phyloP scores from a whole-genome alignment of 2,888 invertebrate species.

The Candidula unifasciata region DNA sequence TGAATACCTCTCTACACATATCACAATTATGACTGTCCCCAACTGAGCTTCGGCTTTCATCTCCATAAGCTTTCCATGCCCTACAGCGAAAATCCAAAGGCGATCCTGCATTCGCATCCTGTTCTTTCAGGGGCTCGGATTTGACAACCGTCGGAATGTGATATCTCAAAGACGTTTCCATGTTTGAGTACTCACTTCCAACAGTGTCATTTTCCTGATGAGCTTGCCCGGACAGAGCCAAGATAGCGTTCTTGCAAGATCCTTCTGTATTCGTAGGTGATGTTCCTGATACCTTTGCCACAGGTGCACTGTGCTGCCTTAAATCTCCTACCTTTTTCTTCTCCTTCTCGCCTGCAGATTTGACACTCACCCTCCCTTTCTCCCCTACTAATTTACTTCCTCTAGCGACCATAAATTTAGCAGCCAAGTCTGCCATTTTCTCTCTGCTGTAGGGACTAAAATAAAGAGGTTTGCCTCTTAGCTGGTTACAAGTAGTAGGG shows the following conservation, averaged over 20 bases:
- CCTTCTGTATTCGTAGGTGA: neutral
- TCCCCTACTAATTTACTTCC: conserved; percentile 13
- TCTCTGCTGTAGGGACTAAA: conserved; percentile 32
- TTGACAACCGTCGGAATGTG: conserved; percentile 40
- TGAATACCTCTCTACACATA: conserved; percentile 63
- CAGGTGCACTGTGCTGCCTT: neutral
- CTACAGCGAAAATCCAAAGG: neutral
- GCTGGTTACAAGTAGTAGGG: neutral
- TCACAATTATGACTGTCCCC: conserved; percentile 10
- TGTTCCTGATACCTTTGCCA: neutral
- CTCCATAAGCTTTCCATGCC: neutral
- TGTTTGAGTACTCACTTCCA: conserved; percentile 5
- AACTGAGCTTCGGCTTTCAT: neutral
- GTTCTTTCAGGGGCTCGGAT: neutral
- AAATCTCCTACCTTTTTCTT: neutral
- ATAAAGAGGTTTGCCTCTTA: neutral
- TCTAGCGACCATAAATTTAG: conserved; percentile 44
- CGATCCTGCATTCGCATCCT: neutral
- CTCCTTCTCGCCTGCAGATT: neutral
- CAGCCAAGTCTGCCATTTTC: conserved; percentile 42
- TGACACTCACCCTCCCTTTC: neutral
- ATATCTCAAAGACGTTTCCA: conserved; percentile 33
- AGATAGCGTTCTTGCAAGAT: neutral
- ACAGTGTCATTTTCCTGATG: neutral
- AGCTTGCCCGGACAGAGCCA: neutral